Evolutionary conservation across 2,888 invertebrate genomes (phyloP).

Genomic region (Aphidius colemani): DNA sequence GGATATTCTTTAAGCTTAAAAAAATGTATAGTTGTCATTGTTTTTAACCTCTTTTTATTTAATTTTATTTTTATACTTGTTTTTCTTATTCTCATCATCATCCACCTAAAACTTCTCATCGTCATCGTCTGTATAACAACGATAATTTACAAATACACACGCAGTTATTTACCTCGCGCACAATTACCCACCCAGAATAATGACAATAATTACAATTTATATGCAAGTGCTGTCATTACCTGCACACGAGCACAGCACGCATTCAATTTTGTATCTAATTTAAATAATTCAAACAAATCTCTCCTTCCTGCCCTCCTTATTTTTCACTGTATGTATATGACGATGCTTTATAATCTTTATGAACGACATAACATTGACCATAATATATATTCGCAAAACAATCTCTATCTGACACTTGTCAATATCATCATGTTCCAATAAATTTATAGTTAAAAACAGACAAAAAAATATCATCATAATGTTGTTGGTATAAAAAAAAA

Average conservation of each 20-base stretch:
- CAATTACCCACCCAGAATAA: conserved; percentile 58
- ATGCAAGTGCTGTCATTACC: conserved; percentile 60
- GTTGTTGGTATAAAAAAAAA: no score
- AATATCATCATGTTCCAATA: neutral
- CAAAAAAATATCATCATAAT: no score
- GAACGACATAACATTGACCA: conserved; percentile 50
- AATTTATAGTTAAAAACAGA: no score
- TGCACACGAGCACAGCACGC: conserved; percentile 60
- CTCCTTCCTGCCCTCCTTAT: conserved; percentile 59
- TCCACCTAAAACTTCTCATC: conserved; percentile 3
- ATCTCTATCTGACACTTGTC: conserved; percentile 13
- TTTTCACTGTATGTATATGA: conserved; percentile 32
- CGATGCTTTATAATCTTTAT: conserved; percentile 54
- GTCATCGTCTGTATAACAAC: conserved; percentile 9
- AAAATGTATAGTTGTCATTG: neutral
- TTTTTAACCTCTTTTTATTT: neutral
- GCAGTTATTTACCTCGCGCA: conserved; percentile 40
- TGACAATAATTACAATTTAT: conserved; percentile 61
- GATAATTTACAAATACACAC: conserved; percentile 22
- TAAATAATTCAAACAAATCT: conserved; percentile 60
- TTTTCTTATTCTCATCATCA: conserved; percentile 5
- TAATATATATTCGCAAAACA: conserved; percentile 35
- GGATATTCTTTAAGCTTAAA: neutral
- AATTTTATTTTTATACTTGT: neutral
- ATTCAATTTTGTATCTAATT: conserved; percentile 60